These are phyloP conservation scores for Peribatodes rhomboidaria DNA, from an alignment of 2,888 invertebrate genomes.

Conservation along the genomic window DNA sequence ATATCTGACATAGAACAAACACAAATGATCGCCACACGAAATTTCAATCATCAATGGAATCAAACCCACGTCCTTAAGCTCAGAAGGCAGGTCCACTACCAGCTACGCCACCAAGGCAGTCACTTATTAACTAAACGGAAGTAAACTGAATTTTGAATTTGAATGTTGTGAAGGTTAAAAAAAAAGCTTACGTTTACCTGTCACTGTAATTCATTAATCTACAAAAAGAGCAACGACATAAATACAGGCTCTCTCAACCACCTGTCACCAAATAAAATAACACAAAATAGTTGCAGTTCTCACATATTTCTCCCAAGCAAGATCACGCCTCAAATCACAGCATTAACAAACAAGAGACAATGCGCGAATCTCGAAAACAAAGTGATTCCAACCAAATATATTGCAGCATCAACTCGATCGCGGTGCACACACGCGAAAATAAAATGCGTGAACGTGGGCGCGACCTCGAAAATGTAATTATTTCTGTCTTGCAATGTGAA, in stretches of 20 bases:
- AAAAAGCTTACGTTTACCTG: not conserved
- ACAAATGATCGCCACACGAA: no score
- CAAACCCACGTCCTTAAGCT: no score
- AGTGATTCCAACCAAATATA: conserved; percentile 50
- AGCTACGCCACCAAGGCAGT: no score
- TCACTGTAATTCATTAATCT: conserved; percentile 1
- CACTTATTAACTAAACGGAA: no score
- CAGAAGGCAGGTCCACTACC: no score
- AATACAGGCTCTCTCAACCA: conserved; percentile 11
- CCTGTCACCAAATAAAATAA: conserved; percentile 30
- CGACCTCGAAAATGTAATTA: conserved; percentile 78
- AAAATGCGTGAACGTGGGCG: conserved; percentile 64
- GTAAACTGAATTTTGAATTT: no score
- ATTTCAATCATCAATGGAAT: no score
- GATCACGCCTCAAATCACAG: conserved; percentile 19
- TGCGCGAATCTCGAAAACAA: conserved; percentile 42
- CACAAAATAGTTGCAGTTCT: conserved; percentile 16
- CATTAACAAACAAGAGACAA: conserved; percentile 25
- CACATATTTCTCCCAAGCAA: conserved; percentile 2
- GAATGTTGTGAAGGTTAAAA: not conserved
- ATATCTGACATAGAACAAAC: no score
- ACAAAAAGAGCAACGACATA: not conserved
- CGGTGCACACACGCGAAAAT: conserved; percentile 47
- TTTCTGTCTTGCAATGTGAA: conserved; percentile 66
- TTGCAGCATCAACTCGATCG: conserved; percentile 46